phyloP scores from a whole-genome alignment of 2,113 vertebrate species.

The Ardeotis arabs region DNA sequence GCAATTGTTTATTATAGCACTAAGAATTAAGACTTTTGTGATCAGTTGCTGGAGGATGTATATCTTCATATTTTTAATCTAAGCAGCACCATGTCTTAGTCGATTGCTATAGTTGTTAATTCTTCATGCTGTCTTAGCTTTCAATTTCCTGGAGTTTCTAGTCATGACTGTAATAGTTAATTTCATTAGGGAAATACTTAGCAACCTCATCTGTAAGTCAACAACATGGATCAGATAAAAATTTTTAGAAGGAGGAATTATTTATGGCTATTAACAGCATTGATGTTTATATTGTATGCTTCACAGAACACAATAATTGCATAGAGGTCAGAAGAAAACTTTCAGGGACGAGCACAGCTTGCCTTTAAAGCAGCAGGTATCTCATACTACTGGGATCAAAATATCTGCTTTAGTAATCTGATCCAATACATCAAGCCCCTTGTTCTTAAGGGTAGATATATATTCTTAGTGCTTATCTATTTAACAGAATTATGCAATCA shows the following conservation, averaged over 20 bases:
- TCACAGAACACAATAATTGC: background rate
- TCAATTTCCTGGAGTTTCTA: background rate
- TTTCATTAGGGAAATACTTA: background rate
- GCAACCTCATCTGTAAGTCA: constrained; percentile 35
- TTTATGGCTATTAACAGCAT: constrained; percentile 10
- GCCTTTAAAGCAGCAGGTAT: background rate
- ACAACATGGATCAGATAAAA: background rate
- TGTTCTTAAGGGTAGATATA: background rate
- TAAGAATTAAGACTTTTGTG: background rate
- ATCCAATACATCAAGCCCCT: background rate
- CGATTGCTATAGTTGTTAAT: background rate
- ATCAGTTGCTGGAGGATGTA: background rate
- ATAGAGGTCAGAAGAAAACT: background rate
- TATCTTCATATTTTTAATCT: background rate
- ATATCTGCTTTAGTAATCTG: background rate
- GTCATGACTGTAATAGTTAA: background rate
- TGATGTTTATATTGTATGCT: background rate
- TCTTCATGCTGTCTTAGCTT: background rate
- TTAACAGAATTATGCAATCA: background rate
- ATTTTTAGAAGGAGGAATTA: constrained; percentile 4
- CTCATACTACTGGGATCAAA: background rate
- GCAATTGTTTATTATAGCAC: background rate
- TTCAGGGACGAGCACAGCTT: background rate
- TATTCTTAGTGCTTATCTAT: background rate
- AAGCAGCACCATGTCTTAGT: background rate